A percentile compares a stretch with the other conserved stretches of the same genome.
Evolutionary conservation across 2,888 invertebrate species (phyloP).

Genomic region (Teleiodes luculella): DNA sequence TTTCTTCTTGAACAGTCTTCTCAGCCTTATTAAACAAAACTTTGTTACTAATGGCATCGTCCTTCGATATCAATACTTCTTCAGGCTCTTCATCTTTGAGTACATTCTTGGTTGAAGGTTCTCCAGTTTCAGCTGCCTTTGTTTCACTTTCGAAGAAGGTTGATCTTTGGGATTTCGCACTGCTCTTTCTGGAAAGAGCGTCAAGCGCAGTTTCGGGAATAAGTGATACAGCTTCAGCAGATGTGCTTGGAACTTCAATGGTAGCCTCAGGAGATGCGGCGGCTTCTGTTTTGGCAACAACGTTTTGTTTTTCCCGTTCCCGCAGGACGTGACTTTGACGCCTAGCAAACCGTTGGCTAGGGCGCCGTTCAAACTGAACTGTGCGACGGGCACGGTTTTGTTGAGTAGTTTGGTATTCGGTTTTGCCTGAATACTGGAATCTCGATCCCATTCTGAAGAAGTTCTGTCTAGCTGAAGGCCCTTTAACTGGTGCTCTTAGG

Average conservation of each 20-base stretch:
- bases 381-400: slow-evolving; percentile 93
- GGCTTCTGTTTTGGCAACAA: slow-evolving; percentile 49
- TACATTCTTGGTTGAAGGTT: slow-evolving; percentile 60
- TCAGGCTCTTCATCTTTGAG: slow-evolving; percentile 60
- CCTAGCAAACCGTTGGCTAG: slow-evolving; percentile 97
- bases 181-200: slow-evolving; percentile 72
- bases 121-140: slow-evolving; percentile 48
- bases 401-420: slow-evolving; percentile 98
- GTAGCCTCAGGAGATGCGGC: slow-evolving; percentile 43
- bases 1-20: slow-evolving; percentile 56
- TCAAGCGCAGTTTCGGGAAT: slow-evolving; percentile 43
- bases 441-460: slow-evolving; percentile 99
- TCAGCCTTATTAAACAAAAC: slow-evolving; percentile 65
- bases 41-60: slow-evolving; percentile 71
- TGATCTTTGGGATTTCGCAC: slow-evolving; percentile 78
- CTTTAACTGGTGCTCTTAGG: slow-evolving; percentile 91
- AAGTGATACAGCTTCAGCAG: slow-evolving; percentile 40
- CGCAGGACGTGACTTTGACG: slow-evolving; percentile 93
- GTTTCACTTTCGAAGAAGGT: slow-evolving; percentile 56
- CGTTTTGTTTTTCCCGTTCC: slow-evolving; percentile 84
- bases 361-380: slow-evolving; percentile 97
- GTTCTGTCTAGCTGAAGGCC: slow-evolving; percentile 93
- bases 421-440: slow-evolving; percentile 95
- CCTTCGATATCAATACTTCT: slow-evolving; percentile 63
- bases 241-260: slow-evolving; percentile 52